Percentiles rank a stretch among this genome's conserved stretches.
phyloP scores from a whole-genome alignment of 2,797 vertebrate genomes.

The Lacerta viridis region DNA sequence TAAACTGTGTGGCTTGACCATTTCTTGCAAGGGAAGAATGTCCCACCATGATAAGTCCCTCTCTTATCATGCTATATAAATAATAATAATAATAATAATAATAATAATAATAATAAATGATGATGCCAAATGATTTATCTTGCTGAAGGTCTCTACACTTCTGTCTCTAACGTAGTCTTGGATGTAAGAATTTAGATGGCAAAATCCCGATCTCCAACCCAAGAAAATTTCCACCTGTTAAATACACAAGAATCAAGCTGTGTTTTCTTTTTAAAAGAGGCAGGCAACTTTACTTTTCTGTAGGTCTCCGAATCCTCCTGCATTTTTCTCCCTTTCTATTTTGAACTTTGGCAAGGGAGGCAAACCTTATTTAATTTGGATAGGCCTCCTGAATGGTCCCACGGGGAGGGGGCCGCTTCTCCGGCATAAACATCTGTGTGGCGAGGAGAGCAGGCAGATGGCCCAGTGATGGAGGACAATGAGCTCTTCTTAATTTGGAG shows the following conservation, averaged over 20 bases:
- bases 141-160: too few relatives aligned
- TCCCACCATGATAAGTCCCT: too few relatives aligned
- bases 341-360: conserved; percentile 18
- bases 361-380: conserved; percentile 7
- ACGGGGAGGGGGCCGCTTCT: neutral
- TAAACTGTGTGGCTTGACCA: neutral
- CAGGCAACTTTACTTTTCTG: neutral
- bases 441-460: neutral
- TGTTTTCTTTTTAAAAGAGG: too few relatives aligned
- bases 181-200: neutral
- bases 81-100: too few relatives aligned
- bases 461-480: neutral
- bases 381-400: neutral
- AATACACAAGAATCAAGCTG: neutral
- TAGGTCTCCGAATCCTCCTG: neutral
- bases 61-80: too few relatives aligned
- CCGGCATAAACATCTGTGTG: neutral
- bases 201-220: neutral
- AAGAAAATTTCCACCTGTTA: neutral
- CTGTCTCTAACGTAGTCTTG: neutral
- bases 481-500: too few relatives aligned
- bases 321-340: neutral
- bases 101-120: too few relatives aligned
- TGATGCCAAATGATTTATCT: too few relatives aligned
- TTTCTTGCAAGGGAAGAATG: neutral